phyloP scores from a whole-genome alignment of 2,113 vertebrate genomes.

The Gambusia affinis region DNA sequence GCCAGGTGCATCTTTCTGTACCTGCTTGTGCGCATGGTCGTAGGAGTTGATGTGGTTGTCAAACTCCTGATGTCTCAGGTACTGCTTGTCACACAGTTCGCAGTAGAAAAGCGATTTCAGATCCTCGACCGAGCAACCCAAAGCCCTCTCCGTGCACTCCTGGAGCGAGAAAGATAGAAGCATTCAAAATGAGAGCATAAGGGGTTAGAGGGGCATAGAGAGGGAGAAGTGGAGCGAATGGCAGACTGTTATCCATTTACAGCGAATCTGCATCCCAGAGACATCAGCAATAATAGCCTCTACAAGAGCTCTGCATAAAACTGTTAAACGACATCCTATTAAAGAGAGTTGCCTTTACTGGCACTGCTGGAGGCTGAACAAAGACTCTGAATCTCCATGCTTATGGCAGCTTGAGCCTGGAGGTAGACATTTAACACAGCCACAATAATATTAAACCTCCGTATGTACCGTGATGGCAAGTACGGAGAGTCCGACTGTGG shows the following conservation, averaged over 20 bases:
- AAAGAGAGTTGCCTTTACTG: slow-evolving; percentile 52
- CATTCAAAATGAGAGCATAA: slow-evolving; percentile 39
- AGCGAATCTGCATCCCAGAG: slow-evolving; percentile 69
- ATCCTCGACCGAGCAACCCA: slow-evolving; percentile 91
- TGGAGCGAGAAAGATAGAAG: slow-evolving; percentile 70
- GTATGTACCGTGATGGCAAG: slow-evolving; percentile 51
- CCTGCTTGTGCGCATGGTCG: slow-evolving; percentile 99
- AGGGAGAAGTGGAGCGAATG: slow-evolving; percentile 13
- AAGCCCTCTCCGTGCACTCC: slow-evolving; percentile 90
- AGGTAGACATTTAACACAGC: slow-evolving; percentile 58
- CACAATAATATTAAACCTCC: slow-evolving; percentile 52
- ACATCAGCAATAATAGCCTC: slow-evolving; percentile 70
- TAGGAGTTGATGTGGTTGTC: slow-evolving; percentile 99
- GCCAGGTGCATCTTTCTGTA: slow-evolving; percentile 68
- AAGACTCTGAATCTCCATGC: slow-evolving; percentile 42
- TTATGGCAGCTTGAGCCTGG: slow-evolving; percentile 59
- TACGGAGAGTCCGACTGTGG: slow-evolving; percentile 29
- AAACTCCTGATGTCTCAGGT: slow-evolving; percentile 98
- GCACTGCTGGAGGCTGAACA: slow-evolving; percentile 60
- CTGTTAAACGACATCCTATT: slow-evolving; percentile 69
- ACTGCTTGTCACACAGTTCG: slow-evolving; percentile 99
- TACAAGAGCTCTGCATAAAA: slow-evolving; percentile 67
- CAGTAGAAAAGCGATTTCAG: slow-evolving; percentile 98
- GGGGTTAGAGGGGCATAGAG: slow-evolving; percentile 40
- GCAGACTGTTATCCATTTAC: slow-evolving; percentile 68